phyloP scores from a whole-genome alignment of 1,140 invertebrate species.

The Philopotamus ludificatus region DNA sequence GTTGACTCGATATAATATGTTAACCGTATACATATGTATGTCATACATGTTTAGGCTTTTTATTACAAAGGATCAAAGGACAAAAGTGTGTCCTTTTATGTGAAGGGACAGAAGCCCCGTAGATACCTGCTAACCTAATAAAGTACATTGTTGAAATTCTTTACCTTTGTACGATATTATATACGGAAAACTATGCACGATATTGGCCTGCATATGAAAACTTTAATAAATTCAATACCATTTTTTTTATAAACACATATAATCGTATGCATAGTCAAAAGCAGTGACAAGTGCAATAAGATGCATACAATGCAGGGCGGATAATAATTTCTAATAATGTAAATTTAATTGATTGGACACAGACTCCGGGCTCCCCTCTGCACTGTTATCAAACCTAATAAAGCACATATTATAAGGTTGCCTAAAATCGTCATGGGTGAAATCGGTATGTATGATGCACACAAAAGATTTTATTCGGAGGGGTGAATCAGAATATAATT shows the following conservation, averaged over 20 bases:
- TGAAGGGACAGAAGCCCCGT: slow-evolving; percentile 9
- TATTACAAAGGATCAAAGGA: slow-evolving; percentile 26
- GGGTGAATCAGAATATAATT: no score
- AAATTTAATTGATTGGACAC: slow-evolving; percentile 43
- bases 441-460: background rate
- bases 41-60: slow-evolving; percentile 1
- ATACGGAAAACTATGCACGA: no score
- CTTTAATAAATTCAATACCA: no score
- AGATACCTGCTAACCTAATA: slow-evolving; percentile 37
- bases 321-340: slow-evolving; percentile 42
- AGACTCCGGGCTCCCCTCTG: slow-evolving; percentile 18
- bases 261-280: slow-evolving; percentile 17
- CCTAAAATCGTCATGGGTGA: slow-evolving; percentile 7
- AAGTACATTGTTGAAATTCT: slow-evolving; percentile 33
- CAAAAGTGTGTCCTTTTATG: slow-evolving; percentile 15
- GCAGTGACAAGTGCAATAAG: slow-evolving; percentile 27
- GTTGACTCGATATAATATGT: no score
- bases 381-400: slow-evolving; percentile 40
- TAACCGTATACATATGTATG: background rate
- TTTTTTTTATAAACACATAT: no score
- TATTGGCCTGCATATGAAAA: no score
- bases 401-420: slow-evolving; percentile 41
- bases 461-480: no score
- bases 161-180: slow-evolving; percentile 14
- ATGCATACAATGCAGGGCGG: slow-evolving; percentile 2